phyloP scores from a whole-genome alignment of 1,140 invertebrate species.

The Meloidogyne floridensis region DNA sequence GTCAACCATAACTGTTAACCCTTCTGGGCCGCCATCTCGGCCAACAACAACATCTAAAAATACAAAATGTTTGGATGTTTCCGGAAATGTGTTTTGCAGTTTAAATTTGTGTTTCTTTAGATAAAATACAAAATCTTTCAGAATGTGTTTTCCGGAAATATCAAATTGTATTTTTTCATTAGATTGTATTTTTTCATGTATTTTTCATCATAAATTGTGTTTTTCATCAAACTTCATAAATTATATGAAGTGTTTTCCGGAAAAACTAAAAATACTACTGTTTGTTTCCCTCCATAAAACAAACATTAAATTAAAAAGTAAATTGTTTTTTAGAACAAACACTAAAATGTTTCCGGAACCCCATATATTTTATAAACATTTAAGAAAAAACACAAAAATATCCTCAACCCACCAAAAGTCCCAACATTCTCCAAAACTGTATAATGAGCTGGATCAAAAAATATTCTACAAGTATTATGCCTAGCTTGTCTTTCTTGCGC shows the following conservation, averaged over 20 bases:
- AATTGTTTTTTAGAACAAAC: too few species aligned
- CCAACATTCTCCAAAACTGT: slow-evolving; percentile 98
- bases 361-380: too few species aligned
- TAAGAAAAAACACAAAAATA: not conserved
- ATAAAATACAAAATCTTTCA: not conserved
- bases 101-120: not conserved
- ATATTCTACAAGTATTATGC: slow-evolving; percentile 73
- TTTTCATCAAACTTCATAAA: not conserved
- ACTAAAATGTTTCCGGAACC: too few species aligned
- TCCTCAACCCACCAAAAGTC: slow-evolving; percentile 64
- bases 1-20: slow-evolving; percentile 79
- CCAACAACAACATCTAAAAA: slow-evolving; percentile 85
- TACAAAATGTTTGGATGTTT: not conserved
- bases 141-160: not conserved
- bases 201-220: too few species aligned
- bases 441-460: slow-evolving; percentile 93
- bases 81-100: not conserved
- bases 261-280: too few species aligned
- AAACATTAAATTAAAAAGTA: too few species aligned
- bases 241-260: not conserved
- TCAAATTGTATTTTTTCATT: not conserved
- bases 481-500: slow-evolving; percentile 68
- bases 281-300: too few species aligned
- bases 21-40: slow-evolving; percentile 77
- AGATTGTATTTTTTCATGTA: not conserved